Evolutionary conservation across 1,140 invertebrate species (phyloP).

Genomic region (Caenorhabditis tropicalis): DNA sequence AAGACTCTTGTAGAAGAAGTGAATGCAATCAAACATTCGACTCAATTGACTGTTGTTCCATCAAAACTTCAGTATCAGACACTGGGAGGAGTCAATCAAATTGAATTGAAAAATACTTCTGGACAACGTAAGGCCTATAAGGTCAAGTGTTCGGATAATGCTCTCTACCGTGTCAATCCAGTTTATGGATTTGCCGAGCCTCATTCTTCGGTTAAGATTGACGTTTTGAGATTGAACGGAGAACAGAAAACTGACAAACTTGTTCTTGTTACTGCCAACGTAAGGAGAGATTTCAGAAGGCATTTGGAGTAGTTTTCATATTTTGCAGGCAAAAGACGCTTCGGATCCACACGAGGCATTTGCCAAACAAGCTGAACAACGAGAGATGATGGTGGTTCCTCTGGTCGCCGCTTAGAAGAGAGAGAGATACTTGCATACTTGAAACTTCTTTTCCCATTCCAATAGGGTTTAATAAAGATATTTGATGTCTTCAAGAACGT

Average conservation of each 20-base stretch:
- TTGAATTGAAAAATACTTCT: conserved; percentile 55
- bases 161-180: conserved; percentile 58
- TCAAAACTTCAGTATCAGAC: conserved; percentile 48
- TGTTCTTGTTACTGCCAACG: conserved; percentile 57
- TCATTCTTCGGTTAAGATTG: conserved; percentile 50
- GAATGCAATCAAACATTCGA: conserved; percentile 10
- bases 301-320: neutral
- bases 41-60: conserved; percentile 38
- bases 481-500: neutral
- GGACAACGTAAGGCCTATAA: conserved; percentile 57
- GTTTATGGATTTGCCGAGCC: conserved; percentile 58
- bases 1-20: neutral
- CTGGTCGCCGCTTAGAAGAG: neutral
- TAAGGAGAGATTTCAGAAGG: neutral
- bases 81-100: conserved; percentile 51
- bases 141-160: conserved; percentile 61
- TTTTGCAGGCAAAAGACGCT: conserved; percentile 2
- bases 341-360: conserved; percentile 14
- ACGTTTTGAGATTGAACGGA: conserved; percentile 62
- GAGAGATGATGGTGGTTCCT: conserved; percentile 26
- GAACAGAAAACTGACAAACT: conserved; percentile 60
- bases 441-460: neutral
- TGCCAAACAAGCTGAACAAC: conserved; percentile 7
- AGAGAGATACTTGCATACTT: neutral
- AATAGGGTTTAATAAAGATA: neutral